phyloP scores from a whole-genome alignment of 92 coral and sea anemone genomes.

The Palythoa heliodiscus region DNA sequence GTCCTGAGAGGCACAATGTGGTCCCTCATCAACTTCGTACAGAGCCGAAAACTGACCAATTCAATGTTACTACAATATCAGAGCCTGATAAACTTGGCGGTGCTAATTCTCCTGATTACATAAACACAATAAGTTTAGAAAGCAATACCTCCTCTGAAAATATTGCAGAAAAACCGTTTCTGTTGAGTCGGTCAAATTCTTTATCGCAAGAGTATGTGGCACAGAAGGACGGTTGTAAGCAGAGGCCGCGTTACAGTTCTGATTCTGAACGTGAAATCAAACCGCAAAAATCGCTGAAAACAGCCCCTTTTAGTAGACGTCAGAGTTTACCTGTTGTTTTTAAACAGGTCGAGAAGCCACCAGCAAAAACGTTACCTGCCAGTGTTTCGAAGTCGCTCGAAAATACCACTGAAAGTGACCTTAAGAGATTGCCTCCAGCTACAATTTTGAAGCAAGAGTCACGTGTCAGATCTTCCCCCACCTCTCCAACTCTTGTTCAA shows the following conservation, averaged over 20 bases:
- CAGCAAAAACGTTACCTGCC: not conserved
- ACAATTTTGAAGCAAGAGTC: not conserved
- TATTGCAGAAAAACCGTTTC: not conserved
- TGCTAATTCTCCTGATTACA: not conserved
- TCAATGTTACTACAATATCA: not conserved
- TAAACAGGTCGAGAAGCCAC: not conserved
- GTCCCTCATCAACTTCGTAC: not conserved
- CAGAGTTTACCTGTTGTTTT: not conserved
- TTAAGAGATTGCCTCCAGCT: not conserved
- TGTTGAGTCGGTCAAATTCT: not conserved
- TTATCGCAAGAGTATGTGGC: not conserved
- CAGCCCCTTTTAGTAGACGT: not conserved
- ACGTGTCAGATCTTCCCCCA: not conserved
- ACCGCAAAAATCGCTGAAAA: not conserved
- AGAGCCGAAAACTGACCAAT: too few relatives aligned
- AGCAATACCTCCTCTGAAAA: not conserved
- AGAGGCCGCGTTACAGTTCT: not conserved
- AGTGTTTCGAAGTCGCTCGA: slow-evolving; percentile 17
- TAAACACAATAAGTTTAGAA: too few relatives aligned
- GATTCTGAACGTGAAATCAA: not conserved
- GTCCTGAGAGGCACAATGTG: not conserved
- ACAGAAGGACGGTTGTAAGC: not conserved
- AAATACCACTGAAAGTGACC: not conserved
- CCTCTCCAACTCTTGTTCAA: slow-evolving; percentile 11
- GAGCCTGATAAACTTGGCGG: not conserved